These are phyloP conservation scores for Meloidogyne chitwoodi DNA, from an alignment of 1,140 invertebrate genomes.

Conservation along the genomic window DNA sequence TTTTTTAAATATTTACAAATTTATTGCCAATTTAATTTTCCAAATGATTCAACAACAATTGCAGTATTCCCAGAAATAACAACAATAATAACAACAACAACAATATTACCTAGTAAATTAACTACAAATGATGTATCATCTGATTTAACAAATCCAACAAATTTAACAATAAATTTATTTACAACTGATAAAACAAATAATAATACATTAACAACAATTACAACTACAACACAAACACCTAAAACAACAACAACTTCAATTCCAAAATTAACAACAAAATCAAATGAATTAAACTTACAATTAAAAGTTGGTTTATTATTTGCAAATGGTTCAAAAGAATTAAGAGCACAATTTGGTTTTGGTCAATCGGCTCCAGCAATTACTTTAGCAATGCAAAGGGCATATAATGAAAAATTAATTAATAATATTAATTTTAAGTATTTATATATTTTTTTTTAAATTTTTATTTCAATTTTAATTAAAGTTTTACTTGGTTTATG, in stretches of 20 bases:
- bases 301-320: slow-evolving; percentile 31
- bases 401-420: slow-evolving; percentile 16
- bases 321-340: slow-evolving; percentile 15
- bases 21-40: neutral
- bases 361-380: slow-evolving; percentile 39
- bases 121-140: neutral
- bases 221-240: neutral
- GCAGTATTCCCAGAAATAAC: neutral
- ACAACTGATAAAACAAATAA: neutral
- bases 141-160: neutral
- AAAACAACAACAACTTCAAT: neutral
- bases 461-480: neutral
- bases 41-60: neutral
- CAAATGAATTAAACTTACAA: neutral
- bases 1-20: neutral
- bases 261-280: neutral
- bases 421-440: slow-evolving; percentile 39
- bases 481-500: slow-evolving; percentile 28
- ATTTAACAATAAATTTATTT: too few relatives aligned
- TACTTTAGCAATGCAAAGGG: slow-evolving; percentile 15
- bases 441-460: neutral
- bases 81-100: slow-evolving; percentile 1
- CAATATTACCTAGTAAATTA: neutral
- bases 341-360: slow-evolving; percentile 31
- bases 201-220: neutral